Percentiles rank a stretch among this genome's conserved stretches.
These are phyloP conservation scores for Dryococelus australis DNA, from an alignment of 2,888 invertebrate species.

Conservation along the genomic window DNA sequence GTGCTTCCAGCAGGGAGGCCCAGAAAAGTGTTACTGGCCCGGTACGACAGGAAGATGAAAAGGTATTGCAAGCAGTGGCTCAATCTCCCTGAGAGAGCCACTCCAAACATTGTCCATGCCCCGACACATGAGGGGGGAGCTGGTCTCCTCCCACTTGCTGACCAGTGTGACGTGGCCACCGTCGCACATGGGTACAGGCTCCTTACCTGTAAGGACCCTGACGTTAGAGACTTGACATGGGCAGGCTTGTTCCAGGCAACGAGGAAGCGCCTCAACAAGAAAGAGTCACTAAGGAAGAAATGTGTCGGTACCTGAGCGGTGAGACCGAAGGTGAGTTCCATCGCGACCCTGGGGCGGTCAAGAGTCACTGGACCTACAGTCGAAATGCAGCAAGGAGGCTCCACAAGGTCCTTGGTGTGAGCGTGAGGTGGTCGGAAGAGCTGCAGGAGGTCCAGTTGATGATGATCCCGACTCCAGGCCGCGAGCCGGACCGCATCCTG, in stretches of 20 bases:
- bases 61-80: conserved; percentile 40
- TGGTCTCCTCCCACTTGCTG: conserved; percentile 51
- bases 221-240: conserved; percentile 47
- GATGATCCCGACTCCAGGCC: not conserved
- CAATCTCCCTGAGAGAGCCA: conserved; percentile 45
- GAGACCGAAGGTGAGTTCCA: too few relatives aligned
- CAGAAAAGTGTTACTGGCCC: conserved; percentile 47
- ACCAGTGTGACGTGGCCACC: conserved; percentile 49
- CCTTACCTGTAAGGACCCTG: conserved; percentile 48
- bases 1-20: conserved; percentile 47
- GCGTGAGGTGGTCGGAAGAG: not conserved
- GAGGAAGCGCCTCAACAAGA: too few relatives aligned
- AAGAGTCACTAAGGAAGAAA: too few relatives aligned
- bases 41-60: conserved; percentile 55
- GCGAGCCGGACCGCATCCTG: not conserved
- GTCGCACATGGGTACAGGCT: conserved; percentile 52
- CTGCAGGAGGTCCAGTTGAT: not conserved
- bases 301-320: too few relatives aligned
- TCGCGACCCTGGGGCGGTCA: conserved; percentile 45
- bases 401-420: not conserved
- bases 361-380: conserved; percentile 29
- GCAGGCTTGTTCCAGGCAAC: too few relatives aligned
- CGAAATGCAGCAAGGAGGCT: conserved; percentile 41
- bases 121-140: conserved; percentile 44
- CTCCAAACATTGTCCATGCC: conserved; percentile 49